Percentiles rank a stretch among this genome's conserved stretches.
Conservation (phyloP, 1,140 invertebrate species). For the Copidosoma floridanum region DNA sequence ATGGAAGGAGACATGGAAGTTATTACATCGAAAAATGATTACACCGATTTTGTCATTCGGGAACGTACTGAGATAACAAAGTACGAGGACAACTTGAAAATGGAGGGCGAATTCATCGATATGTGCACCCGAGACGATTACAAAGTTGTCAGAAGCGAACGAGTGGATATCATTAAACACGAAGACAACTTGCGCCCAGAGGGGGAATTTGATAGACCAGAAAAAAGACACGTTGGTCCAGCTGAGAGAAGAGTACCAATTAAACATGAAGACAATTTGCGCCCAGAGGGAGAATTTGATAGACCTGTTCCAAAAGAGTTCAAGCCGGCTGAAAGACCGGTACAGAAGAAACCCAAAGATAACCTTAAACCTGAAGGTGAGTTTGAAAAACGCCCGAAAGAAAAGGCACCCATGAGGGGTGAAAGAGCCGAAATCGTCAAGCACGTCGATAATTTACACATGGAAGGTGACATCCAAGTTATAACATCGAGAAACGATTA, state of each 20-base stretch:
- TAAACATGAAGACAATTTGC: constrained; percentile 56
- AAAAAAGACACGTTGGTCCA: constrained; percentile 45
- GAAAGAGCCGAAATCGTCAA: constrained; percentile 46
- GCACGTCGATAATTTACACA: constrained; percentile 62
- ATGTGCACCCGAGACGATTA: constrained; percentile 44
- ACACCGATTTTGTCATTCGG: constrained; percentile 52
- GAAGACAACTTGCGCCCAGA: constrained; percentile 63
- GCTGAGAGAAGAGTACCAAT: constrained; percentile 50
- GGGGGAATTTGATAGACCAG: constrained; percentile 62
- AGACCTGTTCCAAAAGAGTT: constrained; percentile 58
- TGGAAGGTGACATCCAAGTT: constrained; percentile 61
- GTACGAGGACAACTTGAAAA: constrained; percentile 57
- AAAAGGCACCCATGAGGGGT: constrained; percentile 52
- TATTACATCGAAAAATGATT: constrained; percentile 47
- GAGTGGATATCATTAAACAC: constrained; percentile 60
- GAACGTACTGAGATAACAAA: constrained; percentile 39
- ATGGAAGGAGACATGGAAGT: constrained; percentile 61
- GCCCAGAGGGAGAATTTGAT: constrained; percentile 56
- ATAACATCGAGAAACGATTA: constrained; percentile 53
- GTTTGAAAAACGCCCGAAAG: constrained; percentile 56
- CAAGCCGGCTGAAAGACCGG: constrained; percentile 51
- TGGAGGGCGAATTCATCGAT: constrained; percentile 59
- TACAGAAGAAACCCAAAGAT: constrained; percentile 53
- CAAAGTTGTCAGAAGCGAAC: constrained; percentile 53
- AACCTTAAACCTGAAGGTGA: constrained; percentile 62